Evolutionary conservation across 2,113 vertebrate species (phyloP).

Genomic region (Paralichthys olivaceus): DNA sequence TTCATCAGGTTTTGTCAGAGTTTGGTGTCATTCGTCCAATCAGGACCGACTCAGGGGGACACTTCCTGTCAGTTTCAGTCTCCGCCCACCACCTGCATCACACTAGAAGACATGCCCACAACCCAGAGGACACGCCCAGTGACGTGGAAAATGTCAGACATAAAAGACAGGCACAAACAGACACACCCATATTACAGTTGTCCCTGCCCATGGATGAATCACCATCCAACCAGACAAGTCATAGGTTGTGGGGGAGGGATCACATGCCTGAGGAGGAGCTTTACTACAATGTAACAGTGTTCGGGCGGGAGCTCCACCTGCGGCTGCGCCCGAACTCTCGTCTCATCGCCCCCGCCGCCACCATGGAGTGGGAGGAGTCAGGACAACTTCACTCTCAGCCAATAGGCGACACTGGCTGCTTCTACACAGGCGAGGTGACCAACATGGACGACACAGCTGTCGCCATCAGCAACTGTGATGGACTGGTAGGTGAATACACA

Average conservation of each 20-base stretch:
- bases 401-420: slow-evolving; percentile 86
- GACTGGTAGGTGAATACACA: slow-evolving; percentile 88
- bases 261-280: slow-evolving; percentile 67
- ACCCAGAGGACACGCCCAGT: rapidly evolving
- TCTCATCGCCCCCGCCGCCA: slow-evolving; percentile 90
- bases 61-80: slow-evolving; percentile 84
- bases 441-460: slow-evolving; percentile 88
- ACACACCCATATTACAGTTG: not conserved
- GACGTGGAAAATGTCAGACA: not conserved
- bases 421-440: slow-evolving; percentile 91
- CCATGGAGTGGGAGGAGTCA: slow-evolving; percentile 91
- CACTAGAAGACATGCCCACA: slow-evolving; percentile 77
- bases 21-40: slow-evolving; percentile 87
- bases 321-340: slow-evolving; percentile 86
- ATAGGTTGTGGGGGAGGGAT: not conserved
- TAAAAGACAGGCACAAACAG: not conserved
- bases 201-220: not conserved
- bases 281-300: slow-evolving; percentile 96
- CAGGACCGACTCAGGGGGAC: slow-evolving; percentile 88
- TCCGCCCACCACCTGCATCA: slow-evolving; percentile 79
- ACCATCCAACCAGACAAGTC: not conserved
- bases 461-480: slow-evolving; percentile 96
- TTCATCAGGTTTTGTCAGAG: slow-evolving; percentile 84
- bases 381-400: slow-evolving; percentile 84
- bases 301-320: slow-evolving; percentile 91